Percentiles rank a stretch among this genome's conserved stretches.
phyloP scores from a whole-genome alignment of 2,797 vertebrate genomes.

The Benthosema pterotum region DNA sequence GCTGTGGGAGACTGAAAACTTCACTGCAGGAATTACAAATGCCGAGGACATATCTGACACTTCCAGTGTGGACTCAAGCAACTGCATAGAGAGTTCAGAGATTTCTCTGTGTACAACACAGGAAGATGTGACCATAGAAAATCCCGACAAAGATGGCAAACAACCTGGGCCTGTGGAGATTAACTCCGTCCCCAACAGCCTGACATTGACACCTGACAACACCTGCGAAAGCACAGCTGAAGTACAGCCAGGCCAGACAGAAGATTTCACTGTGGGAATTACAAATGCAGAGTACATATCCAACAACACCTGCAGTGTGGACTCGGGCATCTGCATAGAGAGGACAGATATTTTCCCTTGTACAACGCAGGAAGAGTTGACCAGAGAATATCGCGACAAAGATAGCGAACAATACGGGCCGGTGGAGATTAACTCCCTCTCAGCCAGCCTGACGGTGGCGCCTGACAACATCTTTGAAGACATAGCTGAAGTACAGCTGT shows the following conservation, averaged over 20 bases:
- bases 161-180: too few species aligned
- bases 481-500: not conserved
- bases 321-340: constrained; percentile 29
- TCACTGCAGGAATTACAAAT: not conserved
- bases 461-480: constrained; percentile 30
- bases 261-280: not conserved
- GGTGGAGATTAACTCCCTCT: too few species aligned
- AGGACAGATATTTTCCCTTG: constrained; percentile 9
- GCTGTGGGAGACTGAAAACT: constrained; percentile 6
- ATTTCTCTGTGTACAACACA: not conserved
- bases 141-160: too few species aligned
- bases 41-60: constrained; percentile 16
- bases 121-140: constrained; percentile 16
- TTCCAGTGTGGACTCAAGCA: constrained; percentile 26
- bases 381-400: not conserved
- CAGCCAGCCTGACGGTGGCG: too few species aligned
- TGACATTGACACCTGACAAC: constrained; percentile 21
- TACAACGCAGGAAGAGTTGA: constrained; percentile 19
- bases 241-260: not conserved
- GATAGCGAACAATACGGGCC: too few species aligned
- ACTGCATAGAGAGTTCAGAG: constrained; percentile 25
- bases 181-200: too few species aligned
- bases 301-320: not conserved
- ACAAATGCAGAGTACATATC: constrained; percentile 22
- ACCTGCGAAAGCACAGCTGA: constrained; percentile 14